These are phyloP conservation scores for Candoia aspera DNA, from an alignment of 2,113 vertebrate species.

Conservation along the genomic window DNA sequence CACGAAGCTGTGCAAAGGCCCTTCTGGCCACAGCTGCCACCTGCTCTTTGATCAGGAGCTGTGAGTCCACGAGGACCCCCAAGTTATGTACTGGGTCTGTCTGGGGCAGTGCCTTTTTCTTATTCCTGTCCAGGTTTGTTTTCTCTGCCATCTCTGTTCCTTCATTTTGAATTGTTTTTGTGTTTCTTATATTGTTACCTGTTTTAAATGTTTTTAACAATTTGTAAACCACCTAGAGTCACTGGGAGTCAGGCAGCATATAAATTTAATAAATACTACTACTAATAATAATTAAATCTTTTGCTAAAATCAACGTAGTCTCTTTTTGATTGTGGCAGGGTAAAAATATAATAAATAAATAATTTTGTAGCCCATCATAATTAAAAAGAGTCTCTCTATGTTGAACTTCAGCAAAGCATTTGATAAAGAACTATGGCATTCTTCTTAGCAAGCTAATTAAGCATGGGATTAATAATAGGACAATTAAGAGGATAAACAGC, in stretches of 20 bases:
- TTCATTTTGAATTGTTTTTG: neutral
- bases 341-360: neutral
- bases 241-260: too few relatives aligned
- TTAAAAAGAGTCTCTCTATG: neutral
- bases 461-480: neutral
- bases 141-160: neutral
- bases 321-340: neutral
- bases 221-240: neutral
- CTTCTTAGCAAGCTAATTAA: neutral
- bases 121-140: neutral
- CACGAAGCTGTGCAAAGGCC: too few relatives aligned
- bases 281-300: too few relatives aligned
- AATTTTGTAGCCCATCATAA: neutral
- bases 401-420: neutral
- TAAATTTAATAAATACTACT: neutral
- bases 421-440: neutral
- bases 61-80: too few relatives aligned
- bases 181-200: neutral
- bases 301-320: neutral
- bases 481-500: neutral
- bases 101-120: neutral
- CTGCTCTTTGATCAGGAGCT: too few relatives aligned
- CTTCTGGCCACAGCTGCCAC: too few relatives aligned
- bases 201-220: neutral
- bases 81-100: too few relatives aligned